Conservation (phyloP, 2,113 vertebrate species). For the Rhea pennata region DNA sequence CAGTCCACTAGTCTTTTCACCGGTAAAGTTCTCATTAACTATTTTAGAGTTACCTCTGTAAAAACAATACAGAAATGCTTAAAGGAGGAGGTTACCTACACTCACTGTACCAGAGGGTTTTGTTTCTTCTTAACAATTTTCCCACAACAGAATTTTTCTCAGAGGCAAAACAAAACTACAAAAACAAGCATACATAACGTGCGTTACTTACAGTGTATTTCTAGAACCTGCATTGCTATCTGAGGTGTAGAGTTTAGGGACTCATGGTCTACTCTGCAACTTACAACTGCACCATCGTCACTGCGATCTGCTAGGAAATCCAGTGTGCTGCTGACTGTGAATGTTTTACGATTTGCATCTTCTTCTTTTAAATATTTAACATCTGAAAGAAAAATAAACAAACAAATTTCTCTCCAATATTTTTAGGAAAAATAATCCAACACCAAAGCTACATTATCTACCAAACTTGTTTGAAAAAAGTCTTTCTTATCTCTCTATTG, state of each 20-base stretch:
- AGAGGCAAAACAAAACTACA: neutral
- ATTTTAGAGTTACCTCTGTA: neutral
- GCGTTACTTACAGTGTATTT: conserved; percentile 95
- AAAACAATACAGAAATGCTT: neutral
- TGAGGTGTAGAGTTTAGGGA: conserved; percentile 90
- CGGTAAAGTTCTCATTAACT: neutral
- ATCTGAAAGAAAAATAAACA: conserved; percentile 70
- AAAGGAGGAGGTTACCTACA: neutral
- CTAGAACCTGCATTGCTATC: conserved; percentile 94
- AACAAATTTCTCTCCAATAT: neutral
- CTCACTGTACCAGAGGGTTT: neutral
- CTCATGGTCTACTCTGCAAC: conserved; percentile 94
- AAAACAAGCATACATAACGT: neutral
- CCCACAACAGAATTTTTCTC: neutral
- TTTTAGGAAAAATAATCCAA: neutral
- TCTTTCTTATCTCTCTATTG: neutral
- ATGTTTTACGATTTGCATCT: conserved; percentile 90
- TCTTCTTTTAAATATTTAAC: conserved; percentile 87
- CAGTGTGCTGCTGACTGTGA: conserved; percentile 90
- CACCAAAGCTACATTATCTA: neutral
- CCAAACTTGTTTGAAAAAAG: neutral
- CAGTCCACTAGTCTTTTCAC: neutral
- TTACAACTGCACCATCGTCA: conserved; percentile 90
- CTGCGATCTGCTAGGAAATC: conserved; percentile 89
- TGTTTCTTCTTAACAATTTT: neutral